Base-by-base conservation (phyloP, 2,797 vertebrate genomes). In the Adrianichthys oophorus region DNA sequence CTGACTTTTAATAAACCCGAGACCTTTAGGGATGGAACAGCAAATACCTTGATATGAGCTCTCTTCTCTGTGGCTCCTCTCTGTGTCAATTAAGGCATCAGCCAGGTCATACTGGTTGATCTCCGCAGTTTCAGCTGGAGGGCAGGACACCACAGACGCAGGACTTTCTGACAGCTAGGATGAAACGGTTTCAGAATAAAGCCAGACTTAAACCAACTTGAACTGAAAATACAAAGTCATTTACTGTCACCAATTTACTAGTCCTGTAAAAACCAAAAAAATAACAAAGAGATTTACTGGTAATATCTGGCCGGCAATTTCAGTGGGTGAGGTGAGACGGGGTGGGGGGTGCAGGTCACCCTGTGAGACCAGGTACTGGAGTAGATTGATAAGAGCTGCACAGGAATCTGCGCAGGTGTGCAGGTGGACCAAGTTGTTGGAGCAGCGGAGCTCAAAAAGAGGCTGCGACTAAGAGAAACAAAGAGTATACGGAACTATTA, bases 321-420 rank as follows among this genome's bases (percentile, higher is more conserved):
- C 95, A 0, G 95, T 96, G 64, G 94, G 95, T 41, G 92, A 94
- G 68, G 92, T 69, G 56, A 94, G 92, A 55, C 89, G 90, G 1
- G 93, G 93, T 0, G 94, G 95, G 1, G 95, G 95, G 68, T 94
- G 94, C 68, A 95, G 87, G 83, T 97, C 95, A 0, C 95, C 95
- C 14, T 92, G 89, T 18, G 90, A 91, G 46, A 92, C 89, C 64
- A 96, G 85, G 45, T 97, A 97, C 87, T 97, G 95, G 55, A 96
- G 91, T 84, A 97, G 72, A 80, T 95, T 96, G 76, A 93, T 84
- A 18, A 97, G 88, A 67, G 93, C 89, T 2, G 95, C 94, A 2
- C 95, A 96, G 26, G 95, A 95, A 84, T 97, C 95, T 0, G 95
- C 94, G n/a, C 95, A 97, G 44, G 94, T 95, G 76, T 95, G 95